Conservation (phyloP, 2,113 vertebrate species). For the Pachypanchax playfairii region DNA sequence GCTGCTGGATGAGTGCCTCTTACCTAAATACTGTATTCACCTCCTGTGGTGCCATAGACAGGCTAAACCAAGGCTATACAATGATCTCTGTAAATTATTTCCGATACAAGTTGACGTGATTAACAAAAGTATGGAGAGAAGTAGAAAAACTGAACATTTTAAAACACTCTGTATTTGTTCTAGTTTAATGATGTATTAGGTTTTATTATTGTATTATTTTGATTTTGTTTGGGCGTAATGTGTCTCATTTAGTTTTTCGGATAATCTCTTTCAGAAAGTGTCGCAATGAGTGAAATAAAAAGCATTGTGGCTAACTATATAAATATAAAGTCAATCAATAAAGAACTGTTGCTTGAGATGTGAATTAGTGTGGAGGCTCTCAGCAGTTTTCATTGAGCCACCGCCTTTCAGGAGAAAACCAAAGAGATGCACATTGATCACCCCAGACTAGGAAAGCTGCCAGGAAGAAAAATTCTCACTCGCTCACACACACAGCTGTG, state of each 20-base stretch:
- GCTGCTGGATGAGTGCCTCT: constrained; percentile 43
- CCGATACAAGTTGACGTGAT: too few species aligned
- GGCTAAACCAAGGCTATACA: constrained; percentile 3
- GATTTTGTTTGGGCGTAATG: too few species aligned
- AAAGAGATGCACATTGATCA: constrained; percentile 31
- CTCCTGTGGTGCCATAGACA: constrained; percentile 11
- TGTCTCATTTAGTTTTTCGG: background rate
- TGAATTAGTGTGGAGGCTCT: background rate
- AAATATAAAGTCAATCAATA: background rate
- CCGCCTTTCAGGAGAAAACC: constrained; percentile 3
- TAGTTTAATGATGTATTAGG: too few species aligned
- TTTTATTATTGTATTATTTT: too few species aligned
- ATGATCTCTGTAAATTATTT: background rate
- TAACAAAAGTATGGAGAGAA: constrained; percentile 1
- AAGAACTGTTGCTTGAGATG: background rate
- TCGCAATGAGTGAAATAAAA: background rate
- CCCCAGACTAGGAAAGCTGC: constrained; percentile 20
- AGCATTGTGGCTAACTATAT: background rate
- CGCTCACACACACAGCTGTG: constrained; percentile 3
- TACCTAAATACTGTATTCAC: constrained; percentile 24
- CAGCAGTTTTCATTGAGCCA: constrained; percentile 1
- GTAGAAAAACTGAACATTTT: background rate
- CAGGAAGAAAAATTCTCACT: constrained; percentile 15
- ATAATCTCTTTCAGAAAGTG: background rate
- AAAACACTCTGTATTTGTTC: background rate